Evolutionary conservation across 2,888 invertebrate species (phyloP).

Genomic region (Melieria picta): DNA sequence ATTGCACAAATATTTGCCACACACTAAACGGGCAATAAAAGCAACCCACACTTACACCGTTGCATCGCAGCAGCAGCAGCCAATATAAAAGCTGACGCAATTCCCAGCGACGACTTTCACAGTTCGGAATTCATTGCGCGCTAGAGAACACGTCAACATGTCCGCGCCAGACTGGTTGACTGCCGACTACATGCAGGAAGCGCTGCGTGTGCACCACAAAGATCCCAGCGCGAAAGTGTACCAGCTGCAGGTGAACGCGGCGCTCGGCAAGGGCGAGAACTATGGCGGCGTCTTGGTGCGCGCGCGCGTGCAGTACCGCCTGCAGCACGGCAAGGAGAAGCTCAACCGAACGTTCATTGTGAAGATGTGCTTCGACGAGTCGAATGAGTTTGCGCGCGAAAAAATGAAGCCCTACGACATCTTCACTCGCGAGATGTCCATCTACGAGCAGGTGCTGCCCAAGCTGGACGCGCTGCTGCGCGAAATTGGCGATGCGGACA

Average conservation of each 20-base stretch:
- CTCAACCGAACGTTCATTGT: slow-evolving; percentile 49
- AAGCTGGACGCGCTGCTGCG: slow-evolving; percentile 52
- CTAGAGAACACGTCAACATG: slow-evolving; percentile 27
- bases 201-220: slow-evolving; percentile 49
- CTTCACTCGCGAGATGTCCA: slow-evolving; percentile 61
- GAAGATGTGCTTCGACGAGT: slow-evolving; percentile 59
- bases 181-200: slow-evolving; percentile 51
- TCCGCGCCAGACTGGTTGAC: slow-evolving; percentile 59
- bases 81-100: too few relatives aligned
- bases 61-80: too few relatives aligned
- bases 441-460: slow-evolving; percentile 61
- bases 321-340: slow-evolving; percentile 24
- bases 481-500: slow-evolving; percentile 53
- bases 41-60: too few relatives aligned
- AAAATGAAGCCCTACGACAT: slow-evolving; percentile 60
- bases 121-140: too few relatives aligned
- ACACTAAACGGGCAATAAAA: too few relatives aligned
- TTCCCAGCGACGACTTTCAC: too few relatives aligned
- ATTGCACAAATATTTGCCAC: too few relatives aligned
- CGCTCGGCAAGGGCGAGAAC: slow-evolving; percentile 61
- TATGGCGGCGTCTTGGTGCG: slow-evolving; percentile 58
- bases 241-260: slow-evolving; percentile 49
- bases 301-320: slow-evolving; percentile 46
- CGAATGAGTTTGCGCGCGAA: slow-evolving; percentile 52
- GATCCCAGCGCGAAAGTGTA: slow-evolving; percentile 48